phyloP scores from a whole-genome alignment of 2,888 invertebrate genomes.

The Odontocolon sp. region DNA sequence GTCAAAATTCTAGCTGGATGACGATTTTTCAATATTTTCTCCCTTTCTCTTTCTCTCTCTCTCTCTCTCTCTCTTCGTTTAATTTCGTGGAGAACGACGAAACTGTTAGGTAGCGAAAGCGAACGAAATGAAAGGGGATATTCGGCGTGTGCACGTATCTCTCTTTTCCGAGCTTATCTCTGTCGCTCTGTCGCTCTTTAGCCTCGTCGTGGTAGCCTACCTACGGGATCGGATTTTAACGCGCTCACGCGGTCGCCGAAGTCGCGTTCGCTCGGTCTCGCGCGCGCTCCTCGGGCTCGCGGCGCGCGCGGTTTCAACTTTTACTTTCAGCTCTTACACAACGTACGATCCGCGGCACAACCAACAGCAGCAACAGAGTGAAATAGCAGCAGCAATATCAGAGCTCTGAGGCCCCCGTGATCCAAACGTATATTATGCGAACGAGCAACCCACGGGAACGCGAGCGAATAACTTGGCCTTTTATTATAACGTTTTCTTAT shows the following conservation, averaged over 20 bases:
- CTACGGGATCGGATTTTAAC: constrained; percentile 77
- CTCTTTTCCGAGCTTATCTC: constrained; percentile 28
- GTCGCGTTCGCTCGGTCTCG: constrained; percentile 60
- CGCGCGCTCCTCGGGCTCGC: constrained; percentile 63
- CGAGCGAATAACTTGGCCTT: constrained; percentile 43
- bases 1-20: no score
- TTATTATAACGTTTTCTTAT: constrained; percentile 3
- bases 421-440: constrained; percentile 64
- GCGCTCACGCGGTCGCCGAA: constrained; percentile 71
- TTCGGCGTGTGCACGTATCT: constrained; percentile 1
- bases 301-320: constrained; percentile 79
- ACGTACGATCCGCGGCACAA: constrained; percentile 65
- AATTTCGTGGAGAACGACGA: constrained; percentile 12
- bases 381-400: constrained; percentile 31
- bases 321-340: constrained; percentile 81
- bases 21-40: constrained; percentile 15
- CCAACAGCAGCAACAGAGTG: constrained; percentile 45
- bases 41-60: constrained; percentile 24
- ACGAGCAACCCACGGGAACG: constrained; percentile 78
- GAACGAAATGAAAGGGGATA: constrained; percentile 38
- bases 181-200: constrained; percentile 22
- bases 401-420: constrained; percentile 65
- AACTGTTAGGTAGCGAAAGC: constrained; percentile 44
- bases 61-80: constrained; percentile 5
- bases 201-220: constrained; percentile 67